Evolutionary conservation across 2,888 invertebrate genomes (phyloP), one percentile per base, ranked within the genome.

Genomic region (Drosophila kambysellisi): DNA sequence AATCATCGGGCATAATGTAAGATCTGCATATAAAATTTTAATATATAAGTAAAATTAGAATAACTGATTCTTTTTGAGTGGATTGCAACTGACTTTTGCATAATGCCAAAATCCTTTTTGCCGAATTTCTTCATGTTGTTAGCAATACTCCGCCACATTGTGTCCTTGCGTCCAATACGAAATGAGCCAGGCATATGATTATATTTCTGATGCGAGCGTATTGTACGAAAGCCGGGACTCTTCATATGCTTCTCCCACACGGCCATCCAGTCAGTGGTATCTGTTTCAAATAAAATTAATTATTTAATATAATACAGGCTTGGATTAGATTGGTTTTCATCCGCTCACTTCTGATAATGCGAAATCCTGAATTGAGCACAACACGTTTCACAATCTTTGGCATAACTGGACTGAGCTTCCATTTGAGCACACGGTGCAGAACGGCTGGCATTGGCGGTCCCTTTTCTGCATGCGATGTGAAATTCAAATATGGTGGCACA

Each of bases 231-330:
- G 92, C 96, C 96, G 4, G 96, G 94, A 11, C 98, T 97, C 92
- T 98, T 98, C 97, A 99, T 97, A 92, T 99, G 99, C 92, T 98
- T 98, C 64, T 99, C 99, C 99, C 99, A 99, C 74, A 98, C 98
- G 12, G 99, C 99, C 88, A 97, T 94, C 99, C 99, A 99, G 83
- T 97, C 97, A 60, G 96, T 96, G 8, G 97, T 96, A 93, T 97
- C 96, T 96, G 93, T 59, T 20, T 46, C 8, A 1, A 12, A 52
- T 3, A 35, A 0, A 25, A n/a, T 20, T 15, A 15, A 37, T 7
- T 17, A 37, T 7, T 3, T 37, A 37, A 37, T 17, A 17, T 6
- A 7, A 7, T 37, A 37, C 17, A 3, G 3, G 0, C 7, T 1
- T 0, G 15, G 37, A 37, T 37, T 17, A 0, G 37, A 37, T 37